Evolutionary conservation across 2,888 invertebrate genomes (phyloP).

Genomic region (Pristionchus entomophagus): DNA sequence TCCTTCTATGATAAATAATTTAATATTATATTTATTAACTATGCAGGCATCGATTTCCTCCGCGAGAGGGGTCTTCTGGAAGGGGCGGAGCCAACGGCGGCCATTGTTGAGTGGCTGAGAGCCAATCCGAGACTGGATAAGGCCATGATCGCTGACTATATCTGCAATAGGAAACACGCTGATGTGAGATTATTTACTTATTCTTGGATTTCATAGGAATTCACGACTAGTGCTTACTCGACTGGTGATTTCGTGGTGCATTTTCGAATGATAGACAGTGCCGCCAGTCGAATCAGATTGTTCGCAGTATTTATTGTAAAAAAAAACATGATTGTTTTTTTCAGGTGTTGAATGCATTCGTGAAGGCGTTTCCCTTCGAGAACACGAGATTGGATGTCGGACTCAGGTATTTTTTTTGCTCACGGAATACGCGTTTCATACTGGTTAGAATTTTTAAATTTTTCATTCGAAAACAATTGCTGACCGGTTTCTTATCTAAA

Average conservation of each 20-base stretch:
- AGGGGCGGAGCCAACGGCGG: conserved; percentile 52
- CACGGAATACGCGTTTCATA: too few relatives aligned
- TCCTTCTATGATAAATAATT: neutral
- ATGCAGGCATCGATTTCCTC: conserved; percentile 85
- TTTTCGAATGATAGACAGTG: too few relatives aligned
- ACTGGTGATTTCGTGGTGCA: neutral
- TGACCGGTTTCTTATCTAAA: too few relatives aligned
- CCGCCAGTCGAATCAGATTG: too few relatives aligned
- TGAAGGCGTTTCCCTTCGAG: conserved; percentile 90
- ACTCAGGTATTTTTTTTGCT: too few relatives aligned
- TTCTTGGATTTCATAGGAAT: too few relatives aligned
- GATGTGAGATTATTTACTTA: conserved; percentile 82
- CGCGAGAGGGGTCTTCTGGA: conserved; percentile 90
- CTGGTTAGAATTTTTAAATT: neutral
- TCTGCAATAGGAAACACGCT: conserved; percentile 72
- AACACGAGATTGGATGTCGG: conserved; percentile 94
- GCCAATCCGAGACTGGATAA: conserved; percentile 96
- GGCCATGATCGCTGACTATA: conserved; percentile 93
- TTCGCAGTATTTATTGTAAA: too few relatives aligned
- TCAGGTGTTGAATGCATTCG: conserved; percentile 72
- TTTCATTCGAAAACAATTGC: too few relatives aligned
- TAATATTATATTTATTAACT: too few relatives aligned
- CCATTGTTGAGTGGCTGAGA: conserved; percentile 86
- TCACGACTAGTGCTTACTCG: too few relatives aligned
- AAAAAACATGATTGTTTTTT: neutral